Evolutionary conservation across 2,888 invertebrate genomes (phyloP).

Genomic region (Parascotia fuliginaria): DNA sequence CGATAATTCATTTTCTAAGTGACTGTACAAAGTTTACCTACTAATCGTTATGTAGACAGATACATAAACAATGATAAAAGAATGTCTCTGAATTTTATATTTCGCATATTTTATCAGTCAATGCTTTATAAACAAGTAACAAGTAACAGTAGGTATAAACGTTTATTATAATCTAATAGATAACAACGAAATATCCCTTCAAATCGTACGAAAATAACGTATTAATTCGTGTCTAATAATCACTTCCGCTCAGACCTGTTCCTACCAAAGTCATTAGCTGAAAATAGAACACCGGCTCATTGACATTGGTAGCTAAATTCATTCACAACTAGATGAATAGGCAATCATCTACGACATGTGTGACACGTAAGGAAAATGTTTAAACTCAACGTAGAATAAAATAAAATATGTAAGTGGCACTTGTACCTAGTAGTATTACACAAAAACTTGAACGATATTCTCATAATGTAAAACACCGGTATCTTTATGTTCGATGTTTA

Average conservation of each 20-base stretch:
- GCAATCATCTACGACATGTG: background rate
- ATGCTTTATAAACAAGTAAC: background rate
- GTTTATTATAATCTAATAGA: background rate
- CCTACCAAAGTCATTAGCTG: conserved; percentile 36
- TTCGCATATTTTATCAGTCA: conserved; percentile 33
- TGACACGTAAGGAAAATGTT: too few relatives aligned
- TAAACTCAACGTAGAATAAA: too few relatives aligned
- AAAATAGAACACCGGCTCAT: conserved; percentile 35
- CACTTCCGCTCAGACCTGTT: conserved; percentile 33
- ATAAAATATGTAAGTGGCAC: too few relatives aligned
- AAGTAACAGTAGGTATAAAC: background rate
- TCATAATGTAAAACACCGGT: background rate
- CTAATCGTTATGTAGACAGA: too few relatives aligned
- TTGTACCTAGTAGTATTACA: too few relatives aligned
- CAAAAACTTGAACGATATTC: conserved; percentile 1
- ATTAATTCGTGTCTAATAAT: conserved; percentile 12
- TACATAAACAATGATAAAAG: too few relatives aligned
- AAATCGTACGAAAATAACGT: conserved; percentile 22
- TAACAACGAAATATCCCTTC: conserved; percentile 1
- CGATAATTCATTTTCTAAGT: background rate
- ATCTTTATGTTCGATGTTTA: conserved; percentile 13
- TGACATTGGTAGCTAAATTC: conserved; percentile 36
- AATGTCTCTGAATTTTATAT: background rate
- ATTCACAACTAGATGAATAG: conserved; percentile 19
- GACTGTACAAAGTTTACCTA: too few relatives aligned